Percentiles rank a stretch among this genome's conserved stretches.
Conservation (phyloP, 2,113 vertebrate genomes). For the Candoia aspera region DNA sequence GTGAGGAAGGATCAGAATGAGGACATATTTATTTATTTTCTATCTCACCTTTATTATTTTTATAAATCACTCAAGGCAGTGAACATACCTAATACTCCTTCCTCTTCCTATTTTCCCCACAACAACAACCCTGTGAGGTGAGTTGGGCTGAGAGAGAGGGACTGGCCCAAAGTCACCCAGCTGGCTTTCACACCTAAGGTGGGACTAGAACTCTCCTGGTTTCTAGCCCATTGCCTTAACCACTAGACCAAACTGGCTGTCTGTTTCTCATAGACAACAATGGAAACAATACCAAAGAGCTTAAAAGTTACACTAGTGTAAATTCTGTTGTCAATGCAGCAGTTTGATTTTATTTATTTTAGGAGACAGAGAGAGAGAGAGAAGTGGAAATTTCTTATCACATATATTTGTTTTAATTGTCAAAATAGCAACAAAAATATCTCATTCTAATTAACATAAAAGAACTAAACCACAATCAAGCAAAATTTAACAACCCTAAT, state of each 20-base stretch:
- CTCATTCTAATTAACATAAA: not conserved
- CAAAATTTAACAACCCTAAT: not conserved
- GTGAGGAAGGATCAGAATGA: constrained; percentile 41
- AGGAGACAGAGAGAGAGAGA: not conserved
- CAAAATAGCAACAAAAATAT: not conserved
- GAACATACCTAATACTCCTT: too few relatives aligned
- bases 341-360: not conserved
- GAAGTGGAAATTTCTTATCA: not conserved
- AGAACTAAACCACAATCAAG: not conserved
- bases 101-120: too few relatives aligned
- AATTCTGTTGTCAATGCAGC: not conserved
- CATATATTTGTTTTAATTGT: not conserved
- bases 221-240: too few relatives aligned
- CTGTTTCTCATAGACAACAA: constrained; percentile 44
- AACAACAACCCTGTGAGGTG: too few relatives aligned
- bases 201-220: too few relatives aligned
- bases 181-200: too few relatives aligned
- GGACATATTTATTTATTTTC: too few relatives aligned
- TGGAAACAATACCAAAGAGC: not conserved
- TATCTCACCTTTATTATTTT: too few relatives aligned
- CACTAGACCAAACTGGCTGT: too few relatives aligned
- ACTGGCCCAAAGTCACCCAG: too few relatives aligned
- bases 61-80: too few relatives aligned
- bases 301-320: constrained; percentile 23
- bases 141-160: too few relatives aligned